Evolutionary conservation across 2,113 vertebrate genomes (phyloP).

Genomic region (Atrichornis clamosus): DNA sequence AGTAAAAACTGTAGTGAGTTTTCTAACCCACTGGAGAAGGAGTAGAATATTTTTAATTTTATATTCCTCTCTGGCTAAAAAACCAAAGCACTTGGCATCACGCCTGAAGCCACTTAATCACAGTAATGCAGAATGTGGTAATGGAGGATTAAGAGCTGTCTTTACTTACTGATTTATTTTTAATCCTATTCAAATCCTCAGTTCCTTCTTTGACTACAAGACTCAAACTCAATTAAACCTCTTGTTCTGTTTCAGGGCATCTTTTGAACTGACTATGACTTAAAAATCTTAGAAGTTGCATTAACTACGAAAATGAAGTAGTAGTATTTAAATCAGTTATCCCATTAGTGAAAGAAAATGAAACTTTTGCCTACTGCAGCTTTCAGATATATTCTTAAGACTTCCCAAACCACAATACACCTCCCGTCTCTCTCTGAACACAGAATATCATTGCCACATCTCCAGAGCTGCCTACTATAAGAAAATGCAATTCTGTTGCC

Average conservation of each 20-base stretch:
- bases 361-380: neutral
- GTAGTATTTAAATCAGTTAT: neutral
- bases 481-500: neutral
- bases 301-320: neutral
- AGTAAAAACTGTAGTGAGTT: neutral
- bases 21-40: neutral
- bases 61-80: neutral
- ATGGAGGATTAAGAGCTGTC: neutral
- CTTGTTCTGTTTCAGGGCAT: neutral
- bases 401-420: neutral
- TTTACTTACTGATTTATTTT: neutral
- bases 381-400: neutral
- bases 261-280: neutral
- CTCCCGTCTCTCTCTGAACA: neutral
- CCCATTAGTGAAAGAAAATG: neutral
- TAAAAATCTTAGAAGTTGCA: neutral
- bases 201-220: neutral
- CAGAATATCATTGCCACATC: neutral
- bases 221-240: neutral
- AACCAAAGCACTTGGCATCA: neutral
- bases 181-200: neutral
- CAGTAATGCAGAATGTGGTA: neutral
- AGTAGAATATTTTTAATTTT: neutral
- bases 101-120: neutral
- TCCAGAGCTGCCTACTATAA: neutral